Percentiles rank a stretch among this genome's conserved stretches.
Evolutionary conservation across 2,113 vertebrate genomes (phyloP).

Genomic region (Xiphophorus couchianus): DNA sequence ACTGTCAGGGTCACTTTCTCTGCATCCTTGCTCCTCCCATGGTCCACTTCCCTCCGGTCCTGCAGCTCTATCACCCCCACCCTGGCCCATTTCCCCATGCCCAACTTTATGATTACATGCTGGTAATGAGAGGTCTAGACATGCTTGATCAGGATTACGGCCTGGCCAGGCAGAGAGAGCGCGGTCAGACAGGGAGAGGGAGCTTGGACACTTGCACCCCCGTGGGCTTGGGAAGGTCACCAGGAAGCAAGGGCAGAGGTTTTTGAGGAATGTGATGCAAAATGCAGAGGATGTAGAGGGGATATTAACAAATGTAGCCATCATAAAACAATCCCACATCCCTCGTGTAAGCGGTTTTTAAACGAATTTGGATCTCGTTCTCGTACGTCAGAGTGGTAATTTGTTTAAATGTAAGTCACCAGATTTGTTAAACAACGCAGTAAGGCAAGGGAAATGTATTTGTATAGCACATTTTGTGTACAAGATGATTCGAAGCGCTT

Average conservation of each 20-base stretch:
- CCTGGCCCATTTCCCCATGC: constrained; percentile 15
- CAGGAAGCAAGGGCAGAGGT: constrained; percentile 31
- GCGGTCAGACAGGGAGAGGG: constrained; percentile 39
- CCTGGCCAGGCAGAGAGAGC: constrained; percentile 48
- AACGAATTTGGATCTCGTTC: background rate
- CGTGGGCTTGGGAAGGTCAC: constrained; percentile 42
- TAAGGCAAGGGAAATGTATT: background rate
- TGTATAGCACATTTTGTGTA: too few relatives aligned
- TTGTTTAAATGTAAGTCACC: background rate
- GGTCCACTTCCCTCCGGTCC: constrained; percentile 33
- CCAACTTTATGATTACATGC: constrained; percentile 60
- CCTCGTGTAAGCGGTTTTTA: background rate
- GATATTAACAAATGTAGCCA: constrained; percentile 15
- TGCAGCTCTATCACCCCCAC: constrained; percentile 26
- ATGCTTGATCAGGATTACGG: constrained; percentile 79
- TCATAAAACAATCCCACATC: constrained; percentile 12
- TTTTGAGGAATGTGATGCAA: constrained; percentile 50
- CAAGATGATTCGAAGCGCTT: too few relatives aligned
- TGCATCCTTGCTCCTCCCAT: constrained; percentile 39
- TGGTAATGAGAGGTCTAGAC: constrained; percentile 82
- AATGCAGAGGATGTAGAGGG: constrained; percentile 16
- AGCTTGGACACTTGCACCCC: constrained; percentile 55
- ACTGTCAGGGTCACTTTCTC: constrained; percentile 65
- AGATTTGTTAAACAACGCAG: background rate
- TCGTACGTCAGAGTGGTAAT: background rate